Percentiles rank a stretch among this genome's conserved stretches.
These are phyloP conservation scores for Epicauta chinensis DNA, from an alignment of 1,140 invertebrate genomes.

Conservation along the genomic window DNA sequence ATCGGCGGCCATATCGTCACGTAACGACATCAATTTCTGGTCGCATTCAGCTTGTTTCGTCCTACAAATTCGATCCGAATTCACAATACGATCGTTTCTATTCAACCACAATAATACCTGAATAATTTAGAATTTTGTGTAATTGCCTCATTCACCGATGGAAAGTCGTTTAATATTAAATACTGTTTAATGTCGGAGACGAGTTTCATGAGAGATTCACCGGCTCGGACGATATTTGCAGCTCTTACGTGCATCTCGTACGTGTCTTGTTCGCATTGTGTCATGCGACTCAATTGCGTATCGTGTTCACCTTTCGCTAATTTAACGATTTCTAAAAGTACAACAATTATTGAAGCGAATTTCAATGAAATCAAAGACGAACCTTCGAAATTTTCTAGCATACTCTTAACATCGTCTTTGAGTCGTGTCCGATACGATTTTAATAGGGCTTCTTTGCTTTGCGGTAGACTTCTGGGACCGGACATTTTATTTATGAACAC, in stretches of 20 bases:
- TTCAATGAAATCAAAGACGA: too few relatives aligned
- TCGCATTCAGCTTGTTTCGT: slow-evolving; percentile 89
- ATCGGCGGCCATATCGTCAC: slow-evolving; percentile 93
- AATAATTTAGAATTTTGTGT: slow-evolving; percentile 85
- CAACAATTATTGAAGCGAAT: too few relatives aligned
- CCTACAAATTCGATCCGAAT: slow-evolving; percentile 40
- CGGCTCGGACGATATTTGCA: slow-evolving; percentile 90
- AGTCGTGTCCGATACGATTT: slow-evolving; percentile 89
- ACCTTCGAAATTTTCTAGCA: slow-evolving; percentile 96
- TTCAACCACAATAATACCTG: slow-evolving; percentile 30
- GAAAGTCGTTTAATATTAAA: slow-evolving; percentile 93
- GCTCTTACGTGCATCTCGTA: slow-evolving; percentile 96
- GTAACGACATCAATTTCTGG: slow-evolving; percentile 82
- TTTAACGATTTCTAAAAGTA: slow-evolving; percentile 84
- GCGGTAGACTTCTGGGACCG: slow-evolving; percentile 62
- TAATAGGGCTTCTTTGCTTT: slow-evolving; percentile 88
- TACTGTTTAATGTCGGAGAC: slow-evolving; percentile 97
- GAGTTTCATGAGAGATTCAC: slow-evolving; percentile 92
- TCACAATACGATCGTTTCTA: too few relatives aligned
- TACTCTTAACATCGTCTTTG: slow-evolving; percentile 94
- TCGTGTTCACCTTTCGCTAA: slow-evolving; percentile 89
- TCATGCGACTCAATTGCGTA: slow-evolving; percentile 77
- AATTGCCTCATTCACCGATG: slow-evolving; percentile 94
- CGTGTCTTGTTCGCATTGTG: slow-evolving; percentile 89
- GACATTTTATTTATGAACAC: slow-evolving; percentile 51